These are phyloP conservation scores for Stenopsyche tienmushanensis DNA, from an alignment of 1,140 invertebrate species.

Conservation along the genomic window DNA sequence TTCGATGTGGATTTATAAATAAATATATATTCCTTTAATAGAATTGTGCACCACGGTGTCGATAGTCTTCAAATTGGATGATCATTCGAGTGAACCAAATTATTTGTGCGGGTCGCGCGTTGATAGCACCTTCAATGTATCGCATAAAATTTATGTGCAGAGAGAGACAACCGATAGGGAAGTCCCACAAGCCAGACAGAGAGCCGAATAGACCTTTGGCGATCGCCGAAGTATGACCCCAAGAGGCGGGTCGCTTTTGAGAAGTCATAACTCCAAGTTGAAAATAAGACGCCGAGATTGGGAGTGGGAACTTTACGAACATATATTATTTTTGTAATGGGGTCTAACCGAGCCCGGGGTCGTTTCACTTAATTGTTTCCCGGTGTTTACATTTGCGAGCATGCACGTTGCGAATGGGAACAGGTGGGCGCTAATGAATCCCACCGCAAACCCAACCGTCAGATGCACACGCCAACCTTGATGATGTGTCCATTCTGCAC, in stretches of 20 bases:
- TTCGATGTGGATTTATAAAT: too few species aligned
- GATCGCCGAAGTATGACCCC: slow-evolving; percentile 26
- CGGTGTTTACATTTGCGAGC: slow-evolving; percentile 6
- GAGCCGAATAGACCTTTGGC: slow-evolving; percentile 11
- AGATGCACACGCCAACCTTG: neutral
- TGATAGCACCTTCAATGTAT: too few species aligned
- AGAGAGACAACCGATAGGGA: slow-evolving; percentile 7
- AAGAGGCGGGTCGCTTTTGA: slow-evolving; percentile 25
- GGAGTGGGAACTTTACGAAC: slow-evolving; percentile 16
- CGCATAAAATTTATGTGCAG: slow-evolving; percentile 22
- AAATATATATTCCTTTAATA: too few species aligned
- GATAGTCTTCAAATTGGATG: too few species aligned
- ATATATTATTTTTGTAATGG: slow-evolving; percentile 23
- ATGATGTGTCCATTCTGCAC: neutral
- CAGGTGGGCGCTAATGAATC: neutral
- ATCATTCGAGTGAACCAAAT: too few species aligned
- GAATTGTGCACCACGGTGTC: too few species aligned
- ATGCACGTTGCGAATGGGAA: slow-evolving; percentile 1
- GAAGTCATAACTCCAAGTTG: slow-evolving; percentile 22
- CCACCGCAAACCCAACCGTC: neutral
- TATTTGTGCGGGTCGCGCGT: too few species aligned
- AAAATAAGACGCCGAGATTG: slow-evolving; percentile 17
- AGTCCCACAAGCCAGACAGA: neutral
- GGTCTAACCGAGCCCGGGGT: neutral
- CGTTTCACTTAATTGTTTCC: slow-evolving; percentile 4